Evolutionary conservation across 2,888 invertebrate genomes (phyloP), one percentile per base, ranked within the genome.

Genomic region (Scaptomyza caliginosa): DNA sequence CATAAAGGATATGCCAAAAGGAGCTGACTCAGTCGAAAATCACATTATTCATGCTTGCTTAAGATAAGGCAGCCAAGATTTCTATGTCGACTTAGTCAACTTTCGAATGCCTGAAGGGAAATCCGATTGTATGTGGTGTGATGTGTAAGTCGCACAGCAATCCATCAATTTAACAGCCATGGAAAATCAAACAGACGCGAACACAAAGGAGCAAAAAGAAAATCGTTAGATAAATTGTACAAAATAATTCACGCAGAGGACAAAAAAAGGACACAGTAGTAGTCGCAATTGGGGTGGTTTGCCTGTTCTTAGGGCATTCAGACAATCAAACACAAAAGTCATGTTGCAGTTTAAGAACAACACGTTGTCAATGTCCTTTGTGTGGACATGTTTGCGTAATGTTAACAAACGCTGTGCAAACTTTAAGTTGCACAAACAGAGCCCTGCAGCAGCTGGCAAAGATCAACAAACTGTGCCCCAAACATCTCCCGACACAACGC

Each of bases 61-160:
- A 72, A 67, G 77, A 80, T 49, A 57, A 67, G 62, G 62, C 63
- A 67, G 46, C 40, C 13, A 42, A 46, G 51, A 71, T 36, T 39
- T 32, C 19, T 36, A 24, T 38, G 24, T 23, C 46, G 59, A 52
- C 39, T 54, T 46, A 34, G 24, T 23, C 46, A 56, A 52, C 39
- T 54, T 46, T 48, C 8, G 17, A 55, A 48, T 23, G 48, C 21
- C 59, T 34, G 40, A 17, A 42, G 43, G 67, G 62, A 63, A 78
- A 65, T 68, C 68, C 80, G 67, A 72, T 69, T 81, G 67, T 86
- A 55, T 74, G 71, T 68, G 68, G 90, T 89, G 90, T 86, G 90
- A 89, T 76, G n/a, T n/a, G n/a, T n/a, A 90, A 89, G 82, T 89
- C 89, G 77, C 89, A 89, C 70, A 86, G 89, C 83, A 88, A 89